Conservation (phyloP, 2,113 vertebrate species). For the Herpailurus yagouaroundi region DNA sequence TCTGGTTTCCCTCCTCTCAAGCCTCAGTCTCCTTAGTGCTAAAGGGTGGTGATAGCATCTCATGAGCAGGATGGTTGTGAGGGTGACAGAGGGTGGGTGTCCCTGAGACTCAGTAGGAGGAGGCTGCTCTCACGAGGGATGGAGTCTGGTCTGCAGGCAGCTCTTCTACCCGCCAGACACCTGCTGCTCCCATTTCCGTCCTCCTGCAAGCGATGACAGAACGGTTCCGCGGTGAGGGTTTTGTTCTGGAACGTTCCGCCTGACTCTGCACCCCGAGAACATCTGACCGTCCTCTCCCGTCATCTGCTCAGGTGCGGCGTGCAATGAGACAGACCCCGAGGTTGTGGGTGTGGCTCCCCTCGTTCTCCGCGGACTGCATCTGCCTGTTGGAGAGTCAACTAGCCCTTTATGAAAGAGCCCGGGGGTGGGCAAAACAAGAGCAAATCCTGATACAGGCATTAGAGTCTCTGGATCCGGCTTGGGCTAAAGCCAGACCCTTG, state of each 20-base stretch:
- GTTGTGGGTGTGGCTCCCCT: not conserved
- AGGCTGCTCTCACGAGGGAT: fast-evolving
- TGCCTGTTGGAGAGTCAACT: fast-evolving
- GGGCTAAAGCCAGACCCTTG: not conserved
- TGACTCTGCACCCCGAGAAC: too few relatives aligned
- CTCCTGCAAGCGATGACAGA: not conserved
- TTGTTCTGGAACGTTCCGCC: not conserved
- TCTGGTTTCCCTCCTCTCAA: too few relatives aligned
- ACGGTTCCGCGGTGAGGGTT: not conserved
- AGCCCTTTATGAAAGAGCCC: fast-evolving
- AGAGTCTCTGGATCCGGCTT: not conserved
- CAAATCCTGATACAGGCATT: not conserved
- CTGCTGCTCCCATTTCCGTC: not conserved
- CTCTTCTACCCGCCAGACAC: not conserved
- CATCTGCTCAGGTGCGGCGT: not conserved
- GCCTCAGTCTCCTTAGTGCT: not conserved
- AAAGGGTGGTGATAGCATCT: not conserved
- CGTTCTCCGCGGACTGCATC: not conserved
- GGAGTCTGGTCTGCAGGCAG: not conserved
- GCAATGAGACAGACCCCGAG: not conserved
- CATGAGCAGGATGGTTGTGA: not conserved
- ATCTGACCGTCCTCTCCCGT: too few relatives aligned
- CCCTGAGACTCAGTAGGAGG: fast-evolving
- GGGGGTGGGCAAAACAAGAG: fast-evolving
- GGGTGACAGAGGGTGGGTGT: too few relatives aligned